These are phyloP conservation scores for Otocyon megalotis DNA, from an alignment of 2,113 vertebrate species.

Conservation along the genomic window DNA sequence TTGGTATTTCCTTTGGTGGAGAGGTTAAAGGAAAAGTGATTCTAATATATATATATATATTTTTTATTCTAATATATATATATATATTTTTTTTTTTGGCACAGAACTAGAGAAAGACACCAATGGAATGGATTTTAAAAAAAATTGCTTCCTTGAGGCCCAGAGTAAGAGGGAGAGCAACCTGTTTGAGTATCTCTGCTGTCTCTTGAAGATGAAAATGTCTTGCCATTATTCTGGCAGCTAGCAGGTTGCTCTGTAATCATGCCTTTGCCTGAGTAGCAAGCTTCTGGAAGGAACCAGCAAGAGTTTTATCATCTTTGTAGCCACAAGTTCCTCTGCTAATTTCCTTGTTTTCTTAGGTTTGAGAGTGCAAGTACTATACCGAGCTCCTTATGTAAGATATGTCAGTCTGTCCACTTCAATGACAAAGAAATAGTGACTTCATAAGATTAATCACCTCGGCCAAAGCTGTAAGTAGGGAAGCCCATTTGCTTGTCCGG, in stretches of 20 bases:
- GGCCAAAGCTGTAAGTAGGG: neutral
- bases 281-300: neutral
- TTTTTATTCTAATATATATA: too few species aligned
- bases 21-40: slow-evolving; percentile 35
- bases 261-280: neutral
- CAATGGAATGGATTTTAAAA: neutral
- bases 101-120: slow-evolving; percentile 22
- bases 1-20: neutral
- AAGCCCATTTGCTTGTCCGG: neutral
- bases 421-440: neutral
- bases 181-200: neutral
- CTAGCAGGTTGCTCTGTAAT: neutral
- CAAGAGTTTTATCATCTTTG: neutral
- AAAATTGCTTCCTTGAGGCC: neutral
- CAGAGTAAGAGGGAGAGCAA: neutral
- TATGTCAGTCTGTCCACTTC: neutral
- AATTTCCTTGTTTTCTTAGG: neutral
- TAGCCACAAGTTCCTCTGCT: neutral
- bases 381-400: neutral
- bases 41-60: neutral
- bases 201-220: neutral
- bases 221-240: neutral
- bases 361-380: neutral
- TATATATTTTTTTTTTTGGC: neutral
- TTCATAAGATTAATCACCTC: neutral